Percentiles rank a stretch among this genome's conserved stretches.
Conservation (phyloP, 2,888 invertebrate species). For the Cheilosia vulpina region DNA sequence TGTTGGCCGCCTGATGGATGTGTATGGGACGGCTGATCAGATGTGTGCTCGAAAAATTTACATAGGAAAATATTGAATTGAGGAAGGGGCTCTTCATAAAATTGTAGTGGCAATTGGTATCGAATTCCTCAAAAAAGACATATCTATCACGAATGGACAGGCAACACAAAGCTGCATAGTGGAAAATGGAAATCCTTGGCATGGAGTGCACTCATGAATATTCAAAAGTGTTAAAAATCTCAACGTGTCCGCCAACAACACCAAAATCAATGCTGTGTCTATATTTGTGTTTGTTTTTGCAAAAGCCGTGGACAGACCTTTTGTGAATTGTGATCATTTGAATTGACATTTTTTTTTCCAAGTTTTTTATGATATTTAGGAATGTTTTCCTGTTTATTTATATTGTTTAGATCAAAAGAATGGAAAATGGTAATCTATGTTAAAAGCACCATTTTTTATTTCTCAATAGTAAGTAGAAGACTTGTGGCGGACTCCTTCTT, state of each 20-base stretch:
- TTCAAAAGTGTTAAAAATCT: constrained; percentile 73
- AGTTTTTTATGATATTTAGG: neutral
- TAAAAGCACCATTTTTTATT: too few species aligned
- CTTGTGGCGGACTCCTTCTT: too few species aligned
- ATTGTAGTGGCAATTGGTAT: constrained; percentile 67
- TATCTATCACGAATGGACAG: neutral
- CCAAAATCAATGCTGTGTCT: constrained; percentile 41
- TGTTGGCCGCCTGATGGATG: constrained; percentile 23
- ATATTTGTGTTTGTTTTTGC: constrained; percentile 66
- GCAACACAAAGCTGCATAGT: constrained; percentile 37
- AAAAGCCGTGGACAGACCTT: neutral
- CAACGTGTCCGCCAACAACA: constrained; percentile 63
- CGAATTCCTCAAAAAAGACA: constrained; percentile 32
- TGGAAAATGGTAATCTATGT: constrained; percentile 31
- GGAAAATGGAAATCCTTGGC: constrained; percentile 69
- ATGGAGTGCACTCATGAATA: constrained; percentile 72
- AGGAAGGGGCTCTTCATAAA: constrained; percentile 43
- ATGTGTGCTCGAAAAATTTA: constrained; percentile 57
- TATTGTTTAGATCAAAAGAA: constrained; percentile 38
- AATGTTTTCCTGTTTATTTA: constrained; percentile 24
- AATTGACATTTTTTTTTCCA: constrained; percentile 40
- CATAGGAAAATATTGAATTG: constrained; percentile 72
- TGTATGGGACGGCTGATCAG: constrained; percentile 16
- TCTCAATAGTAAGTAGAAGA: neutral
- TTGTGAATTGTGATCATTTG: constrained; percentile 29